Conservation (phyloP, 2,797 vertebrate genomes). For the Hapalemur alaotrensis region DNA sequence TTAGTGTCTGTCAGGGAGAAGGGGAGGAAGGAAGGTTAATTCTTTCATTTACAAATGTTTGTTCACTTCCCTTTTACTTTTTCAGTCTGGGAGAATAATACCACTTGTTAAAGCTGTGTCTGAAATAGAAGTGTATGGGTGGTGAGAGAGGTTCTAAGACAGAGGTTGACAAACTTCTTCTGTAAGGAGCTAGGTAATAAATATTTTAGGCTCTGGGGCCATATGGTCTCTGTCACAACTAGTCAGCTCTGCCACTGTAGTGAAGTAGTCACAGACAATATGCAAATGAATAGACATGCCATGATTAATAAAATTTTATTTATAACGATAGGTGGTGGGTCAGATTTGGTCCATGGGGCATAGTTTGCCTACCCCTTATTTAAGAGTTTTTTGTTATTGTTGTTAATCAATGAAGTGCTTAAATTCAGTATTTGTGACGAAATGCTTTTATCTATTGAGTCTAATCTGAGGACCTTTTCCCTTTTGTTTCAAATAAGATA, state of each 20-base stretch:
- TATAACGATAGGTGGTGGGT: neutral
- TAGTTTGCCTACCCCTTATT: neutral
- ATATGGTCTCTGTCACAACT: neutral
- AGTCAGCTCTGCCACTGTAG: neutral
- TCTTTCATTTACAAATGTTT: constrained; percentile 34
- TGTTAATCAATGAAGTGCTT: neutral
- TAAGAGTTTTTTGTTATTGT: neutral
- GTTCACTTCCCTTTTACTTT: neutral
- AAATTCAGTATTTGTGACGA: neutral
- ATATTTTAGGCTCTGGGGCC: neutral
- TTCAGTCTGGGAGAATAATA: neutral
- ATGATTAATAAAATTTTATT: neutral
- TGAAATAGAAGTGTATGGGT: neutral
- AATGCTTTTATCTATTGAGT: neutral
- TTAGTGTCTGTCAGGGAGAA: neutral
- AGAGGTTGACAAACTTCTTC: neutral
- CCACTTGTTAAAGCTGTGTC: neutral
- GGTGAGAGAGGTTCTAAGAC: neutral
- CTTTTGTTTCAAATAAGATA: neutral
- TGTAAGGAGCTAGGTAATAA: neutral
- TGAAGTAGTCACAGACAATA: neutral
- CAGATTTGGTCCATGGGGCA: neutral
- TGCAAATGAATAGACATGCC: neutral
- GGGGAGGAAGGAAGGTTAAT: neutral
- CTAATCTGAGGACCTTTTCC: neutral